These are phyloP conservation scores for Aurelia coerulea DNA, from an alignment of 30 jellyfish, hydroid and myxozoan species.

Conservation along the genomic window DNA sequence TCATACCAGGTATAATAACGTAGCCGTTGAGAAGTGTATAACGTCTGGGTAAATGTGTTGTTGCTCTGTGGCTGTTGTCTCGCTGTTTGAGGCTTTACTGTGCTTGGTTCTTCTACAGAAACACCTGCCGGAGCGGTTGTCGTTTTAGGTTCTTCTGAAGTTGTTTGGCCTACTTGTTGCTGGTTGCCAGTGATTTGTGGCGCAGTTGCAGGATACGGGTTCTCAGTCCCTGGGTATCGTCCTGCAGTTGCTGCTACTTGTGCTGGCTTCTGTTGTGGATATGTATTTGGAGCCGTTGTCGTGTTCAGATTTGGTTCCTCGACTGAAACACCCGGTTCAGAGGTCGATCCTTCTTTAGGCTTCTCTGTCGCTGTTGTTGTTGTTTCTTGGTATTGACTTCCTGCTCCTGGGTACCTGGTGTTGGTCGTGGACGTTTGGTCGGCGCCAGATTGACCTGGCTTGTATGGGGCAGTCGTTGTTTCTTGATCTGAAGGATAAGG, in stretches of 20 bases:
- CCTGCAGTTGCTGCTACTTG: conserved; percentile 9
- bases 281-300: background rate
- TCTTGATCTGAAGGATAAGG: conserved; percentile 5
- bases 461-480: conserved; percentile 1
- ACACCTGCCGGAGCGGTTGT: conserved; percentile 39
- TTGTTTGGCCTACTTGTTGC: conserved; percentile 19
- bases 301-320: conserved; percentile 12
- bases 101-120: conserved; percentile 49
- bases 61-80: background rate
- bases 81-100: background rate
- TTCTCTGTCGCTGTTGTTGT: background rate
- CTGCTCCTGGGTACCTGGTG: background rate
- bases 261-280: background rate
- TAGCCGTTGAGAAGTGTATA: too few species aligned
- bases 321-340: conserved; percentile 26
- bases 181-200: conserved; percentile 19
- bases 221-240: background rate
- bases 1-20: too few species aligned
- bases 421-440: background rate
- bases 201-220: background rate
- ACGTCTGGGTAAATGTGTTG: too few species aligned
- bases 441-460: background rate
- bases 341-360: background rate
- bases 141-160: conserved; percentile 1
- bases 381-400: background rate